Evolutionary conservation across 2,797 vertebrate species (phyloP).

Genomic region (Danionella dracula): DNA sequence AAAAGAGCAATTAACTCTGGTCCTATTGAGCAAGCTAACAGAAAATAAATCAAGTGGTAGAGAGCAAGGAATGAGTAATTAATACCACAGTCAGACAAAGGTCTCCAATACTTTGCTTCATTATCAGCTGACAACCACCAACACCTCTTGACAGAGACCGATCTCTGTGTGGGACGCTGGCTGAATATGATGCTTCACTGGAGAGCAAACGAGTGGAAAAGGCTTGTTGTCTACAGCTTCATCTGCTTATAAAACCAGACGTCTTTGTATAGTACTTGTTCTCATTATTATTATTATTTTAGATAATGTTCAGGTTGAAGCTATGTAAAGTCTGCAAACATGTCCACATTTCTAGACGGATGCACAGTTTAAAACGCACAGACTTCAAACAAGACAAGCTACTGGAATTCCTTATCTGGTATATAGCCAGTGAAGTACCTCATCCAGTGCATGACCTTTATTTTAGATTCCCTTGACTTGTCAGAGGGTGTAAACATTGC

Average conservation of each 20-base stretch:
- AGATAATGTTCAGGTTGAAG: conserved; percentile 7
- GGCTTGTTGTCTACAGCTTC: conserved; percentile 53
- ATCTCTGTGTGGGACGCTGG: conserved; percentile 55
- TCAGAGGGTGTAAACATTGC: too few relatives aligned
- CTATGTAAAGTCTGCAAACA: conserved; percentile 1
- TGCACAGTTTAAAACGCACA: background rate
- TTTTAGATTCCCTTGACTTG: too few relatives aligned
- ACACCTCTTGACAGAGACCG: conserved; percentile 75
- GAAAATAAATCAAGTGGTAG: conserved; percentile 94
- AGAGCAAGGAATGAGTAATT: conserved; percentile 84
- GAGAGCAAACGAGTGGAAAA: conserved; percentile 49
- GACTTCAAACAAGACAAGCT: background rate
- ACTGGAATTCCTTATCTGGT: too few relatives aligned
- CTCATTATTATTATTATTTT: background rate
- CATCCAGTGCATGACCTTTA: too few relatives aligned
- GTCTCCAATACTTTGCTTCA: conserved; percentile 70
- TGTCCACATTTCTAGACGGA: background rate
- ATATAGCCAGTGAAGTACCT: too few relatives aligned
- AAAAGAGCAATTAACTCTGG: conserved; percentile 88
- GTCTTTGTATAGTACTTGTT: background rate
- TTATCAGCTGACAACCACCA: conserved; percentile 83
- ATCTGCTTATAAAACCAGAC: conserved; percentile 1
- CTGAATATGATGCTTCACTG: conserved; percentile 53
- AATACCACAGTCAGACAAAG: conserved; percentile 77
- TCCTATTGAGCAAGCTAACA: conserved; percentile 77